Base-by-base conservation (phyloP, 2,113 vertebrate species). In the Chaetorhynchus papuensis region DNA sequence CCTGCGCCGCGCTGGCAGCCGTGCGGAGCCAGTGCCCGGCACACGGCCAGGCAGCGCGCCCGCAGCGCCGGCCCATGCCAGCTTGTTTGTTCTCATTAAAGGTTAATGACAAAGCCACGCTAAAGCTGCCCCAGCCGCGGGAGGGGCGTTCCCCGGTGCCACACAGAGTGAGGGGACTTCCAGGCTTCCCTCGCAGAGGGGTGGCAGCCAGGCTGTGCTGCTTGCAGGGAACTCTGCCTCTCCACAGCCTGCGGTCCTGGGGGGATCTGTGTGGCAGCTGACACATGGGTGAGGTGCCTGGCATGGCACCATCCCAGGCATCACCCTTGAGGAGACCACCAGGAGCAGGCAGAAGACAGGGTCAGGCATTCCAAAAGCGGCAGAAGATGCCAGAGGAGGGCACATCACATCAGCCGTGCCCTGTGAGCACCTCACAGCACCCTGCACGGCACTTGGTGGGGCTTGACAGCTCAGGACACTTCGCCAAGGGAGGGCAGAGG, bases 71-170 rank as follows among this genome's bases (percentile, higher is more conserved):
- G 64, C 72, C 71, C 54, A 76, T 83, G 89, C 88, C 94, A 95
- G 89, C 95, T 95, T 18, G 18, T 97, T 96, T 96, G 95, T 95
- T 94, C 95, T 97, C 95, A 95, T 96, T 97, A 96, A 96, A 93
- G 76, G 68, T 95, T 96, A 96, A 97, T 23, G 22, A 82, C 85
- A 78, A 72, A 91, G 87, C 65, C 83, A 69, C 0, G 9, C 89
- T 83, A 30, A 83, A 76, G 54, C 93, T 39, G 85, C 54, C 2
- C 28, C 33, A 47, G 63, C 52, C 0, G 1, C 1, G 0, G 77
- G 45, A 87, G 75, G 64, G 75, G 75, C 4, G 2, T 47, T 63
- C 56, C 47, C 45, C 1, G 1, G 45, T 44, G 71, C 59, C 82
- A 82, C 1, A 1, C 9, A 11, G 42, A 35, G 31, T 2, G 13